phyloP scores from a whole-genome alignment of 35 echinoderm and acorn worm genomes.

The Holothuria glaberrima region DNA sequence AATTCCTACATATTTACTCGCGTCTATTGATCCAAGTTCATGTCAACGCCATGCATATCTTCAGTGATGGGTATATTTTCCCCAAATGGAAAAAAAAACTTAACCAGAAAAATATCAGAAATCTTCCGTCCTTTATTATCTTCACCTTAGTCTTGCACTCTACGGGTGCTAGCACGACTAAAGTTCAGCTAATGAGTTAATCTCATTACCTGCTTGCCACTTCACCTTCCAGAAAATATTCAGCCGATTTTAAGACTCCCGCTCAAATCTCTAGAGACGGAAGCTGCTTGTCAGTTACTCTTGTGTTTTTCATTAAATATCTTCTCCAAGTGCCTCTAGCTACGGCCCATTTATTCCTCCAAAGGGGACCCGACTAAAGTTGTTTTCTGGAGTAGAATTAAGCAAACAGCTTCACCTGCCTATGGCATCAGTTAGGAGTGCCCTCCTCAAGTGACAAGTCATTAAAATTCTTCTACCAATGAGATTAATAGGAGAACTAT shows the following conservation, averaged over 20 bases:
- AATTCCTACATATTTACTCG: too few relatives aligned
- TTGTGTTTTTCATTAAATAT: constrained; percentile 29
- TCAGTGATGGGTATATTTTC: too few relatives aligned
- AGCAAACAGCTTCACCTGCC: constrained; percentile 40
- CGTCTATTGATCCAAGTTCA: too few relatives aligned
- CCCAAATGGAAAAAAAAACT: too few relatives aligned
- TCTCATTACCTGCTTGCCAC: constrained; percentile 37
- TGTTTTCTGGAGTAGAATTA: constrained; percentile 35
- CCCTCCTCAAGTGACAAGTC: constrained; percentile 32
- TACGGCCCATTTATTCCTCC: constrained; percentile 48
- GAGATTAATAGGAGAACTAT: constrained; percentile 15
- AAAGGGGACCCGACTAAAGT: constrained; percentile 39
- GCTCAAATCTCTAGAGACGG: constrained; percentile 18
- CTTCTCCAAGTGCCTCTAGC: constrained; percentile 21
- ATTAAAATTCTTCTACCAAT: constrained; percentile 49
- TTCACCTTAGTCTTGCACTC: constrained; percentile 16
- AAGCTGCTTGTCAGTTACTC: constrained; percentile 29
- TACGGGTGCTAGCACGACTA: background rate
- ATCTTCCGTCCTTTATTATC: background rate
- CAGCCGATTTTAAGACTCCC: constrained; percentile 34
- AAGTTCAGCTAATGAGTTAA: constrained; percentile 30
- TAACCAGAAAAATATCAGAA: too few relatives aligned
- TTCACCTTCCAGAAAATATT: constrained; percentile 43
- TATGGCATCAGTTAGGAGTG: background rate
- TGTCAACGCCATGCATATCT: too few relatives aligned